phyloP scores from a whole-genome alignment of 2,113 vertebrate genomes.

The Paracanthobrama guichenoti region DNA sequence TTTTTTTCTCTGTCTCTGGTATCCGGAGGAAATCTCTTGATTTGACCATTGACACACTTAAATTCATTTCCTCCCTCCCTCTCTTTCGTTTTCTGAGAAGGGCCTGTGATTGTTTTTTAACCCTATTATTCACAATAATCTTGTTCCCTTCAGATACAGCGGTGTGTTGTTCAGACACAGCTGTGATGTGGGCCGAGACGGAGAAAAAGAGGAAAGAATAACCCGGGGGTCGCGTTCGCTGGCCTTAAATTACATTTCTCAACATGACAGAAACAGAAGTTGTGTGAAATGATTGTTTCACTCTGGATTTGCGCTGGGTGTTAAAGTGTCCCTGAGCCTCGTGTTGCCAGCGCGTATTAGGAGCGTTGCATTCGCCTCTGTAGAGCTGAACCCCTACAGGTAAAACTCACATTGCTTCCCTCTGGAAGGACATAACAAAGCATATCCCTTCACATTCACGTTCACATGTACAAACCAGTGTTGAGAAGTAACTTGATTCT shows the following conservation, averaged over 20 bases:
- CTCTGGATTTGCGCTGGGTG: constrained; percentile 68
- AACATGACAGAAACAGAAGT: constrained; percentile 73
- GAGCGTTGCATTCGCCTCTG: constrained; percentile 13
- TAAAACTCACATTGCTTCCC: constrained; percentile 43
- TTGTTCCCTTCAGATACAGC: constrained; percentile 33
- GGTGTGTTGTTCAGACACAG: constrained; percentile 48
- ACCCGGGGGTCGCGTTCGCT: constrained; percentile 73
- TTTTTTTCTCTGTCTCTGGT: constrained; percentile 48
- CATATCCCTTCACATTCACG: constrained; percentile 34
- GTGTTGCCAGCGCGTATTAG: constrained; percentile 55
- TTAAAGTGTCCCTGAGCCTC: constrained; percentile 65
- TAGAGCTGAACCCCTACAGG: constrained; percentile 45
- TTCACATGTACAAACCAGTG: constrained; percentile 6
- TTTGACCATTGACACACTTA: constrained; percentile 62
- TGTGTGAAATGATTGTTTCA: constrained; percentile 75
- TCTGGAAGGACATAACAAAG: constrained; percentile 23
- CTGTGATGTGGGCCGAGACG: constrained; percentile 39
- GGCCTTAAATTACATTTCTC: constrained; percentile 78
- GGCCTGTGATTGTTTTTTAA: constrained; percentile 53
- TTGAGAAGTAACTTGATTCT: not conserved
- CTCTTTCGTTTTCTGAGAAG: constrained; percentile 31
- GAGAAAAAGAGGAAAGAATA: constrained; percentile 51
- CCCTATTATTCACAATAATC: constrained; percentile 52
- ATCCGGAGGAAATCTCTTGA: constrained; percentile 50
- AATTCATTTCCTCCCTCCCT: constrained; percentile 49